These are phyloP conservation scores for Saimiri boliviensis DNA, from an alignment of 2,113 vertebrate species.

Conservation along the genomic window DNA sequence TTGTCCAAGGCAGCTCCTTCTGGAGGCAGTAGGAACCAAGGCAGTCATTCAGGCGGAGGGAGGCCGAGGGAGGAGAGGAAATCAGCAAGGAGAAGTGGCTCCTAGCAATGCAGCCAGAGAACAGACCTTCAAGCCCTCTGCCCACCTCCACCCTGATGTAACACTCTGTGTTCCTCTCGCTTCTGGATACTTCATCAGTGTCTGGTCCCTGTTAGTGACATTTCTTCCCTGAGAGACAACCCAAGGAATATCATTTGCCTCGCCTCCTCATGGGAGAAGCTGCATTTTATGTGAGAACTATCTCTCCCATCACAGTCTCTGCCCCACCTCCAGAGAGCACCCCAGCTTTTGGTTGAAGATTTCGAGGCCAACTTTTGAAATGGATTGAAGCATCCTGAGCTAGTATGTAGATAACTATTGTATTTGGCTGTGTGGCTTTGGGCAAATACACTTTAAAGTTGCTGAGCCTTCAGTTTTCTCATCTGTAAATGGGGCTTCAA, in stretches of 20 bases:
- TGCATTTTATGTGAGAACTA: not conserved
- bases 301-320: rapidly evolving
- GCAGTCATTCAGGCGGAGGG: no score
- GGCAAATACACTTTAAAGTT: not conserved
- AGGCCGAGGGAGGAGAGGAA: not conserved
- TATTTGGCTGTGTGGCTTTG: not conserved
- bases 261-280: not conserved
- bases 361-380: not conserved
- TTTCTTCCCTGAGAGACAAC: not conserved
- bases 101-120: no score
- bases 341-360: not conserved
- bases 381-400: not conserved
- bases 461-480: not conserved
- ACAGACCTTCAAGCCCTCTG: not conserved
- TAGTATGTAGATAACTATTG: not conserved
- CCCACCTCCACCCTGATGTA: rapidly evolving
- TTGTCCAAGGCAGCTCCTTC: not conserved
- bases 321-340: not conserved
- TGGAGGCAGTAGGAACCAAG: not conserved
- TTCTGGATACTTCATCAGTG: not conserved
- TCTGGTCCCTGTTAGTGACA: not conserved
- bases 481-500: not conserved
- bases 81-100: not conserved
- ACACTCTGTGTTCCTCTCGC: not conserved
- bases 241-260: not conserved